phyloP scores from a whole-genome alignment of 1,140 invertebrate genomes.

The Bombus fervidus region DNA sequence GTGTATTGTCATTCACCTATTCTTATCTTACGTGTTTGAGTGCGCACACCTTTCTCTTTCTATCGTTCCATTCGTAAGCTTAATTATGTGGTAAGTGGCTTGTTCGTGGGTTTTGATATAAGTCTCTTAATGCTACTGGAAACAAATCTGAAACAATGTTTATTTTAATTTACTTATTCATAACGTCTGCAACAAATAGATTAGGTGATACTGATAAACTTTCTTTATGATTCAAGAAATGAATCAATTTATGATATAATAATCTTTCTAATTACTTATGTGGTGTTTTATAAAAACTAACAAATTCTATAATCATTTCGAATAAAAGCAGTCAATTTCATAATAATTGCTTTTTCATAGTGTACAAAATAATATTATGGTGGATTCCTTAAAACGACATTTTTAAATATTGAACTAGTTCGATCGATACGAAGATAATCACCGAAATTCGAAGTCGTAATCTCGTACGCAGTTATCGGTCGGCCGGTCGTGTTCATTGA shows the following conservation, averaged over 20 bases:
- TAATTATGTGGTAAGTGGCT: neutral
- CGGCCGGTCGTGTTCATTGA: constrained; percentile 40
- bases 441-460: constrained; percentile 29
- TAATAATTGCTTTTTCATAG: neutral
- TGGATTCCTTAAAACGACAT: neutral
- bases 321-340: neutral
- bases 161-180: neutral
- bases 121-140: neutral
- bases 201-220: neutral
- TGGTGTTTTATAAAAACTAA: neutral
- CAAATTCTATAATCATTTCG: neutral
- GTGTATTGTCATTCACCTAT: constrained; percentile 8
- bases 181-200: neutral
- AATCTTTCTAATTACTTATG: neutral
- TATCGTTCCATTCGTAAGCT: neutral
- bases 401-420: neutral
- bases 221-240: neutral
- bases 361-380: neutral
- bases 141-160: neutral
- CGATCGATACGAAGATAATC: neutral
- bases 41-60: neutral
- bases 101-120: neutral
- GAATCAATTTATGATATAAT: neutral
- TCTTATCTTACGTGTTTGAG: neutral
- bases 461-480: constrained; percentile 39